Percentiles rank a stretch among this genome's conserved stretches.
Conservation (phyloP, 2,113 vertebrate genomes). For the Corythornis vintsioides region DNA sequence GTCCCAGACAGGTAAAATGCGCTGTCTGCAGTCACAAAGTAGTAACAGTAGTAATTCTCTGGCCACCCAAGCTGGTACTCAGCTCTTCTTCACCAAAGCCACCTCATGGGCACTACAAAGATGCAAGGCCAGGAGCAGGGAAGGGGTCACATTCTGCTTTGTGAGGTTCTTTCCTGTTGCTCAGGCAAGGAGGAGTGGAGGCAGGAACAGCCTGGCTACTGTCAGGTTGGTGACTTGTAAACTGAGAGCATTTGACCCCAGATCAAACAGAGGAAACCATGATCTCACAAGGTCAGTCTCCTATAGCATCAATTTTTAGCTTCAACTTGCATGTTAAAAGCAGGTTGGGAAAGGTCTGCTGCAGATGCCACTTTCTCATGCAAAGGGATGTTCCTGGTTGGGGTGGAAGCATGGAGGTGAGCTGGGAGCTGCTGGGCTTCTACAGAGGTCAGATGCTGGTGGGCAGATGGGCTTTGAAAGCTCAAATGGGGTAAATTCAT, state of each 20-base stretch:
- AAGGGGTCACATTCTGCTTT: not conserved
- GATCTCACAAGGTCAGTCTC: not conserved
- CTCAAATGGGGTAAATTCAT: not conserved
- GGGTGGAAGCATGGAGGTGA: not conserved
- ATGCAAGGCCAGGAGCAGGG: not conserved
- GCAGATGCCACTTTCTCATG: not conserved
- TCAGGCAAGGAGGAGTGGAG: rapidly evolving
- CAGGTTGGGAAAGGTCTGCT: not conserved
- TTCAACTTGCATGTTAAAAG: not conserved
- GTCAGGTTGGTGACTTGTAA: not conserved
- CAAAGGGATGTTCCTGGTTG: not conserved
- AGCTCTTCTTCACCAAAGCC: not conserved
- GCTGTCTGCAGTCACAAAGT: not conserved
- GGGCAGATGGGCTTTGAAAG: not conserved
- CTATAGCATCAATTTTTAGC: conserved; percentile 20
- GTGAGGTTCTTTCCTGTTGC: not conserved
- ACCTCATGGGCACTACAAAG: not conserved
- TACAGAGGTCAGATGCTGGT: not conserved
- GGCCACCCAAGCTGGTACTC: not conserved
- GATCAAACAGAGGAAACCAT: not conserved
- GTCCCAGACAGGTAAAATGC: not conserved
- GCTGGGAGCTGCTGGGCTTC: not conserved
- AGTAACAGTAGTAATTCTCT: not conserved
- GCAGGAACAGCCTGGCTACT: not conserved
- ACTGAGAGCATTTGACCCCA: not conserved